Conservation (phyloP, 1,140 invertebrate genomes). For the Drosophila bifasciata region DNA sequence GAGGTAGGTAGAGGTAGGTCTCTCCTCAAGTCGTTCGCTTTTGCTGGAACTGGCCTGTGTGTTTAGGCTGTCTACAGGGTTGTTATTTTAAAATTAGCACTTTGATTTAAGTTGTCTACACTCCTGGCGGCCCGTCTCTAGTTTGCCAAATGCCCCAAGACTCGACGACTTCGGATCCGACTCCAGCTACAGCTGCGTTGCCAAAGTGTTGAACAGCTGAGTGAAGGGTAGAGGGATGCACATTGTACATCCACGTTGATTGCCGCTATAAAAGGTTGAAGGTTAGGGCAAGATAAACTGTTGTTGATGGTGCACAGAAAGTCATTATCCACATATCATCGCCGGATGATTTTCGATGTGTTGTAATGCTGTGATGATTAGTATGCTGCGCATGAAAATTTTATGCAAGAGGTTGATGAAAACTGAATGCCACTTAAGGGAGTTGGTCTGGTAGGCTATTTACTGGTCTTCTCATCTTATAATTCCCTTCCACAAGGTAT, state of each 20-base stretch:
- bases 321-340: conserved; percentile 79
- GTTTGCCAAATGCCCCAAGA: conserved; percentile 40
- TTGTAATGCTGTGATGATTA: conserved; percentile 41
- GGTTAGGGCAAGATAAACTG: conserved; percentile 78
- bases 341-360: conserved; percentile 52
- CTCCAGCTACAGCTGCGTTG: conserved; percentile 48
- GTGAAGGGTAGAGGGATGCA: conserved; percentile 57
- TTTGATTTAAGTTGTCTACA: conserved; percentile 82
- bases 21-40: conserved; percentile 11
- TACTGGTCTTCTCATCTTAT: no score
- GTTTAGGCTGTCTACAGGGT: conserved; percentile 80
- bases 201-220: conserved; percentile 77
- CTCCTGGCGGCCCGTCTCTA: conserved; percentile 78
- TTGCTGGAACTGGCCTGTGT: conserved; percentile 58
- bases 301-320: conserved; percentile 62
- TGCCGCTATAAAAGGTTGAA: conserved; percentile 76
- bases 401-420: no score
- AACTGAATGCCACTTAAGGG: no score
- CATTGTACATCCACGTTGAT: conserved; percentile 57
- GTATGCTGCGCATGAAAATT: not conserved
- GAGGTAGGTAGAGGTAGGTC: conserved; percentile 1
- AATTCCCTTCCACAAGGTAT: no score
- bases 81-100: conserved; percentile 82
- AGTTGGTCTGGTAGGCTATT: no score
- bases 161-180: conserved; percentile 22